These are phyloP conservation scores for Ispidina lecontei DNA, from an alignment of 2,797 vertebrate species.

Conservation along the genomic window DNA sequence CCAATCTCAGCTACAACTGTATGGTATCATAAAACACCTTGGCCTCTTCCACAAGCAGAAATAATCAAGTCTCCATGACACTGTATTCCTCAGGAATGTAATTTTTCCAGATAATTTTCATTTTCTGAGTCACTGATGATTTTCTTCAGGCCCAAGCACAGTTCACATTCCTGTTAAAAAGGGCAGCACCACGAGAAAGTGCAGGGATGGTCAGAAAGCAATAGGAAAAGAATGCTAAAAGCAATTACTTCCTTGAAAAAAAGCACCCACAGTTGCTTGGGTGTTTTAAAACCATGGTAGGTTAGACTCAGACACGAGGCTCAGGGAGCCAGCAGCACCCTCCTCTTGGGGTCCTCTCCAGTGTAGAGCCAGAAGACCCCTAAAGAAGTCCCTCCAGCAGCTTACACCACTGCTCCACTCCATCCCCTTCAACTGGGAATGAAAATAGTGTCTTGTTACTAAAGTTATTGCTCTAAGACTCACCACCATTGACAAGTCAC, in stretches of 20 bases:
- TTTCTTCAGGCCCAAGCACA: slow-evolving; percentile 15
- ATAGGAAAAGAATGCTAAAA: slow-evolving; percentile 44
- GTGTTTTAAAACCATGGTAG: slow-evolving; percentile 14
- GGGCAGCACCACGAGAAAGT: slow-evolving; percentile 19
- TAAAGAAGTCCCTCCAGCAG: background rate
- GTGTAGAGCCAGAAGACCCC: background rate
- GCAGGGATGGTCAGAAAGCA: slow-evolving; percentile 37
- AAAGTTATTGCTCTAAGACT: slow-evolving; percentile 26
- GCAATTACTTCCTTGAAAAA: slow-evolving; percentile 35
- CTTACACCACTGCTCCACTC: background rate
- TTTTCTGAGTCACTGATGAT: slow-evolving; percentile 61
- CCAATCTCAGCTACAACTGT: slow-evolving; percentile 63
- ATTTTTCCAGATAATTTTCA: slow-evolving; percentile 61
- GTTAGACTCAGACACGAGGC: background rate
- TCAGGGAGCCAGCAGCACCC: background rate
- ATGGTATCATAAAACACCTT: slow-evolving; percentile 70
- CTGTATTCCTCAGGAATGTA: slow-evolving; percentile 53
- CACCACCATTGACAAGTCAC: slow-evolving; percentile 1
- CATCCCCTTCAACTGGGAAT: background rate
- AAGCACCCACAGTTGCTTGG: background rate
- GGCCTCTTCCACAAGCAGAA: slow-evolving; percentile 61
- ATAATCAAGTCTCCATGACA: slow-evolving; percentile 58
- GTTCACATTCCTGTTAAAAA: slow-evolving; percentile 15
- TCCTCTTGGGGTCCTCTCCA: background rate
- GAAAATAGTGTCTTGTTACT: slow-evolving; percentile 26